These are phyloP conservation scores for Pristionchus fissidentatus DNA, from an alignment of 2,888 invertebrate species.

Conservation along the genomic window DNA sequence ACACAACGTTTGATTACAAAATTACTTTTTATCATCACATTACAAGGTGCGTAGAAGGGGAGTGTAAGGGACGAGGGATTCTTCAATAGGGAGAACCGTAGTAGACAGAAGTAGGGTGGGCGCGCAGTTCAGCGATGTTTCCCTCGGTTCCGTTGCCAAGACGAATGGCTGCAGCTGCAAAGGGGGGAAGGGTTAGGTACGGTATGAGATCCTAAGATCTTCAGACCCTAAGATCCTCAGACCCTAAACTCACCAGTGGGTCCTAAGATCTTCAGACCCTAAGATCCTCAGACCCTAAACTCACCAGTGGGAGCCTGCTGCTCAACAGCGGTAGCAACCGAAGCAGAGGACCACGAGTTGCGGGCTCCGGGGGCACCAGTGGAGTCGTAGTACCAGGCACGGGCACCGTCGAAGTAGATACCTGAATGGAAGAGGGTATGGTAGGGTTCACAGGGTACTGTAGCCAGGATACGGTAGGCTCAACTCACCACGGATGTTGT, in stretches of 20 bases:
- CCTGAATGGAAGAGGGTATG: background rate
- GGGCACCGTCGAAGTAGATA: conserved; percentile 25
- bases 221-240: no score
- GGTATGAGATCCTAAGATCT: background rate
- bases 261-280: no score
- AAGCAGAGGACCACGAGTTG: conserved; percentile 28
- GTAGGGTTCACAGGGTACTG: background rate
- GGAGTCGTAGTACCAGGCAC: conserved; percentile 37
- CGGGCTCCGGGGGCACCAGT: conserved; percentile 26
- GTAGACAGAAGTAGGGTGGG: conserved; percentile 51
- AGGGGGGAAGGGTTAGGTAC: background rate
- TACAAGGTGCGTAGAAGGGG: no score
- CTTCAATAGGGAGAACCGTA: background rate
- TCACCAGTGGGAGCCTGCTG: conserved; percentile 19
- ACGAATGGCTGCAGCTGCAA: conserved; percentile 33
- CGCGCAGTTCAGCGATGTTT: conserved; percentile 50
- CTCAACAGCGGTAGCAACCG: conserved; percentile 33
- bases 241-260: no score
- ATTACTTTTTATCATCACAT: no score
- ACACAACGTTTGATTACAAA: no score
- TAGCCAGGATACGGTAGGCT: background rate
- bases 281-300: no score
- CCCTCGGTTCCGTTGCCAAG: conserved; percentile 55
- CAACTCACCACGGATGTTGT: conserved; percentile 46
- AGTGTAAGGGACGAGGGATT: no score